A percentile compares a stretch with the other conserved stretches of the same genome.
phyloP scores from a whole-genome alignment of 2,797 vertebrate genomes.

The Tympanoctomys barrerae region DNA sequence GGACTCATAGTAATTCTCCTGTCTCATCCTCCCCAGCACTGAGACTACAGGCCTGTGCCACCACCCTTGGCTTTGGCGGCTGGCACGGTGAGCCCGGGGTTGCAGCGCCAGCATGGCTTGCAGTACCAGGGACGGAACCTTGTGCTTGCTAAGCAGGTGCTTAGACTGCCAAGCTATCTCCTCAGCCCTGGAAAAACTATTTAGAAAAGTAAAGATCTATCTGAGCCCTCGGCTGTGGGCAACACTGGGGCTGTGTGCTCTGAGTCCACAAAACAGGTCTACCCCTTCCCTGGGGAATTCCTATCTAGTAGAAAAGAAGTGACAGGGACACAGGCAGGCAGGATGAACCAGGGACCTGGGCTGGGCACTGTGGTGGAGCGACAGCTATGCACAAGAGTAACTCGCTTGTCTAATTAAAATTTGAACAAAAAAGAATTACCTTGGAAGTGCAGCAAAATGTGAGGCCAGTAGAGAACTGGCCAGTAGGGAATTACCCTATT shows the following conservation, averaged over 20 bases:
- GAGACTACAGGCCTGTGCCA: no score
- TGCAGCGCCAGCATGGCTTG: no score
- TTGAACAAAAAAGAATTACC: not conserved
- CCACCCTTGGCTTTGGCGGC: no score
- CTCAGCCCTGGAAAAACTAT: not conserved
- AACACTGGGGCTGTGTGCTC: not conserved
- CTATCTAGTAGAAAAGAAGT: not conserved
- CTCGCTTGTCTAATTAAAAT: not conserved
- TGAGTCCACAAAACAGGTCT: fast-evolving
- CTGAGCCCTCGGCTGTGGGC: not conserved
- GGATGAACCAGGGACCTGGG: not conserved
- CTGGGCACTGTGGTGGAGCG: not conserved
- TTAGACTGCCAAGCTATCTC: no score
- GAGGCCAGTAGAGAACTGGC: not conserved
- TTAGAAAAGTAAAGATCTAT: not conserved
- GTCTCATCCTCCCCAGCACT: no score
- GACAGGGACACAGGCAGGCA: not conserved
- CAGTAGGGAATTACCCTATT: not conserved
- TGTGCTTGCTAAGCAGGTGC: no score
- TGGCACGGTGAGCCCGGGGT: no score
- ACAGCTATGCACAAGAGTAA: fast-evolving
- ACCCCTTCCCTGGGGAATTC: not conserved
- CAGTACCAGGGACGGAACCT: no score
- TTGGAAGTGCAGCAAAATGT: fast-evolving
- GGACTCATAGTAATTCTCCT: no score